phyloP scores from a whole-genome alignment of 2,888 invertebrate species.

The Diadegma fenestrale region DNA sequence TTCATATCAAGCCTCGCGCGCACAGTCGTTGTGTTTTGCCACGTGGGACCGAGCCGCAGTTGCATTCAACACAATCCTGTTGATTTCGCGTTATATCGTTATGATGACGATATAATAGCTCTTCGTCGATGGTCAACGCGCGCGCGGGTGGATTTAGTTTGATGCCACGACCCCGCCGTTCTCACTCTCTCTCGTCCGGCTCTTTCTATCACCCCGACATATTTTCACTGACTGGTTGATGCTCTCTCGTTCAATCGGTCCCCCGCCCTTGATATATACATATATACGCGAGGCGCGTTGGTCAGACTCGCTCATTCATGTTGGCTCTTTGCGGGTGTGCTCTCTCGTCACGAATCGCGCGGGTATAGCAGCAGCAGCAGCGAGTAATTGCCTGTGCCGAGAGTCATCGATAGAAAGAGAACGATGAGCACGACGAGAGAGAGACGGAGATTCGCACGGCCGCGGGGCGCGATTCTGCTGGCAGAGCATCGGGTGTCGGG shows the following conservation, averaged over 20 bases:
- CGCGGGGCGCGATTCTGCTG: slow-evolving; percentile 35
- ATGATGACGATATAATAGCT: slow-evolving; percentile 84
- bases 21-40: slow-evolving; percentile 79
- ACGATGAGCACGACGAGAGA: slow-evolving; percentile 47
- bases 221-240: slow-evolving; percentile 61
- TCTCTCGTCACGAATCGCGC: slow-evolving; percentile 58
- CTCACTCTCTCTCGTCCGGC: slow-evolving; percentile 2
- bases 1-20: background rate
- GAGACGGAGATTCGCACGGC: background rate
- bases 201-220: slow-evolving; percentile 62
- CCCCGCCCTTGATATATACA: background rate
- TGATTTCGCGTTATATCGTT: slow-evolving; percentile 84
- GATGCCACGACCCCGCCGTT: slow-evolving; percentile 69
- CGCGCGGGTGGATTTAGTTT: slow-evolving; percentile 80
- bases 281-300: slow-evolving; percentile 19
- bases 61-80: slow-evolving; percentile 81
- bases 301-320: slow-evolving; percentile 29
- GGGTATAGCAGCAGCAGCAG: too few relatives aligned
- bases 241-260: slow-evolving; percentile 38
- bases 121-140: slow-evolving; percentile 77
- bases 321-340: slow-evolving; percentile 34
- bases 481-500: slow-evolving; percentile 64
- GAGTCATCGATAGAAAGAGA: slow-evolving; percentile 67
- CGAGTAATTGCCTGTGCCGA: slow-evolving; percentile 68
- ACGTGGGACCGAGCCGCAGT: slow-evolving; percentile 77